phyloP scores from a whole-genome alignment of 2,113 vertebrate species.

The Bubo scandiacus region DNA sequence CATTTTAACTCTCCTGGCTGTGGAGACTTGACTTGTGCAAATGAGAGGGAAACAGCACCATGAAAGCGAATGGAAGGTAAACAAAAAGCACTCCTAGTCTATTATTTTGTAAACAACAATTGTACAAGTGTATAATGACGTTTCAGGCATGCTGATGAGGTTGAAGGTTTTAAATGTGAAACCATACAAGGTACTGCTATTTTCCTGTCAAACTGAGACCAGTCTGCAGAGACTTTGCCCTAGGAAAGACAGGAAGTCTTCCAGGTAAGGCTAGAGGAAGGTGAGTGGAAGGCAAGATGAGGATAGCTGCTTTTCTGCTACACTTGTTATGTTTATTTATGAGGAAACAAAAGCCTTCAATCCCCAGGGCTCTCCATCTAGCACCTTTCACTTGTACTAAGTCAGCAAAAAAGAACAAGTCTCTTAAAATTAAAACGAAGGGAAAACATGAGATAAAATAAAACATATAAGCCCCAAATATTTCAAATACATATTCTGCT shows the following conservation, averaged over 20 bases:
- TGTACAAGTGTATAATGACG: neutral
- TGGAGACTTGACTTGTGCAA: neutral
- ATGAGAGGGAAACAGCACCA: neutral
- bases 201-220: neutral
- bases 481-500: constrained; percentile 68
- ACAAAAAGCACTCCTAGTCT: neutral
- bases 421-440: constrained; percentile 53
- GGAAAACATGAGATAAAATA: constrained; percentile 40
- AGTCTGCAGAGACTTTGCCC: neutral
- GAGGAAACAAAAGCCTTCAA: neutral
- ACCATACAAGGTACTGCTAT: neutral
- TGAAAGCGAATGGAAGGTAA: neutral
- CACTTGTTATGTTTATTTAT: constrained; percentile 9
- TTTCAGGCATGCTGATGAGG: neutral
- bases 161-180: neutral
- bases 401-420: neutral
- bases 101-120: neutral
- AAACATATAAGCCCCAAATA: constrained; percentile 30
- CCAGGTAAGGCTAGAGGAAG: neutral
- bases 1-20: neutral
- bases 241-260: neutral
- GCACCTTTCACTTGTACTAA: neutral
- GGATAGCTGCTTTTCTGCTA: neutral
- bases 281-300: neutral
- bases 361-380: neutral